Evolutionary conservation across 2,888 invertebrate genomes (phyloP).

Genomic region (Morpho helenor): DNA sequence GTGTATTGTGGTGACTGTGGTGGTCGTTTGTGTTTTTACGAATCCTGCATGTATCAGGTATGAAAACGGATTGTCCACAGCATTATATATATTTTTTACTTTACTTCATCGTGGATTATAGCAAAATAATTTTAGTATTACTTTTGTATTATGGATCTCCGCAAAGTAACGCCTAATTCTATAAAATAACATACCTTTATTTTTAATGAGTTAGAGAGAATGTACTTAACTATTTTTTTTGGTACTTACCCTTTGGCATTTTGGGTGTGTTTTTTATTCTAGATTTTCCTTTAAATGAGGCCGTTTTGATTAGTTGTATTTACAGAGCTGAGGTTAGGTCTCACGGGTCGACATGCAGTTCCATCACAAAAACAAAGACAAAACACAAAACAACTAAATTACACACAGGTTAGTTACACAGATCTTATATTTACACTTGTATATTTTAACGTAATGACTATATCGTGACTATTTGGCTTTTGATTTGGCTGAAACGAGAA

Average conservation of each 20-base stretch:
- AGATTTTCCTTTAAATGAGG: conserved; percentile 38
- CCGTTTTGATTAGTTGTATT: conserved; percentile 39
- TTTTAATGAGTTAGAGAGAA: no score
- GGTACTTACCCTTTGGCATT: conserved; percentile 67
- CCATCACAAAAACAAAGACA: conserved; percentile 50
- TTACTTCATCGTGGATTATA: no score
- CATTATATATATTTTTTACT: no score
- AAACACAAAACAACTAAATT: conserved; percentile 29
- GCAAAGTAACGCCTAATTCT: no score
- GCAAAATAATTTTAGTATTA: no score
- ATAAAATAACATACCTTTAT: no score
- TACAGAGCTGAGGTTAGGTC: conserved; percentile 28
- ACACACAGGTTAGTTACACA: conserved; percentile 31
- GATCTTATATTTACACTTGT: conserved; percentile 29
- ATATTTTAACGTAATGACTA: conserved; percentile 31
- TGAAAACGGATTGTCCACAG: no score
- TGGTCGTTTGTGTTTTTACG: no score
- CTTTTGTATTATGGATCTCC: no score
- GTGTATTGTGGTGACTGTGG: no score
- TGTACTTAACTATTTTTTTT: not conserved
- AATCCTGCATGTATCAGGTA: no score
- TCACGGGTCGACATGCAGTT: conserved; percentile 44
- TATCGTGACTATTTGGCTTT: conserved; percentile 41
- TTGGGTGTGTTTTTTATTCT: conserved; percentile 36
- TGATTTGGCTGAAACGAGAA: conserved; percentile 45